phyloP scores from a whole-genome alignment of 2,797 vertebrate genomes.

The Halcyon badia region DNA sequence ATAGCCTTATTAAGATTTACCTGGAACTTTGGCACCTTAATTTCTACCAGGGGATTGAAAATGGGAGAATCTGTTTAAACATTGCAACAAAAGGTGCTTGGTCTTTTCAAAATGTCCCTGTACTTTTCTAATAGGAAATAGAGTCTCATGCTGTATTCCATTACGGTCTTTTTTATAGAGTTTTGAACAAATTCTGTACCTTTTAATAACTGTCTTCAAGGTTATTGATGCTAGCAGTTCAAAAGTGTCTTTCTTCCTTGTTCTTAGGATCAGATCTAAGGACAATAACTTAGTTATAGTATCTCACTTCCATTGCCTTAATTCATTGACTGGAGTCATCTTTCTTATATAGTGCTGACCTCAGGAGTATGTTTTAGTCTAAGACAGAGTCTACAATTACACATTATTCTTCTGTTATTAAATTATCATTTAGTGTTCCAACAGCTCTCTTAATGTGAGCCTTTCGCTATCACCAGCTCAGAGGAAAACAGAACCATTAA shows the following conservation, averaged over 20 bases:
- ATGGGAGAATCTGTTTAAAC: not conserved
- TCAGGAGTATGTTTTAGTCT: not conserved
- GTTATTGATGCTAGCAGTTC: not conserved
- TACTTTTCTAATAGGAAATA: not conserved
- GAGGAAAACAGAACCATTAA: not conserved
- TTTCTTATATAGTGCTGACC: not conserved
- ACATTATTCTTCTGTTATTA: not conserved
- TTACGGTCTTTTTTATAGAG: not conserved
- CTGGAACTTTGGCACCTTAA: not conserved
- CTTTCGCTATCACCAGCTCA: not conserved
- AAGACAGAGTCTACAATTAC: not conserved
- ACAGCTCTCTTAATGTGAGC: not conserved
- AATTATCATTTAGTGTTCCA: not conserved
- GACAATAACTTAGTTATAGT: not conserved
- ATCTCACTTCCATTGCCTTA: not conserved
- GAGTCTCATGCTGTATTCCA: not conserved
- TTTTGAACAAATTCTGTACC: not conserved
- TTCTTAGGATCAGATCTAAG: not conserved
- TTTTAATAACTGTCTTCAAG: not conserved
- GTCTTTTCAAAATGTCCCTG: not conserved
- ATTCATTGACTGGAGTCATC: not conserved
- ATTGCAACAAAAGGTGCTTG: not conserved
- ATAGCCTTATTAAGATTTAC: not conserved
- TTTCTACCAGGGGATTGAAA: not conserved
- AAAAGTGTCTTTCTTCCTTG: not conserved